Percentiles rank a stretch among this genome's conserved stretches.
Conservation (phyloP, 2,888 invertebrate genomes). For the Cistogaster globosa region DNA sequence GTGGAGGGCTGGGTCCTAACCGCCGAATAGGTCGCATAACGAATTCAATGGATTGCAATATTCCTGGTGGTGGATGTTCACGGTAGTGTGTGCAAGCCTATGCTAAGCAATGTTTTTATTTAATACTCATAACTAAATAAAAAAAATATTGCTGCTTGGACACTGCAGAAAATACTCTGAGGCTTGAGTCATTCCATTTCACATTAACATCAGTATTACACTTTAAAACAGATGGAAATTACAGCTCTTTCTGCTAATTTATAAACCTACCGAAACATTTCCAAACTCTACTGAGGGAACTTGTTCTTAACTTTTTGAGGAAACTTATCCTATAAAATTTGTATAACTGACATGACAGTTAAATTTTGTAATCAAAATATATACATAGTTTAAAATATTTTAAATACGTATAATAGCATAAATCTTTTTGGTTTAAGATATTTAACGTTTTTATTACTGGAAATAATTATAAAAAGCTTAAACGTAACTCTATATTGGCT, state of each 20-base stretch:
- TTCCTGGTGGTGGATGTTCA: constrained; percentile 74
- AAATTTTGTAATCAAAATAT: no score
- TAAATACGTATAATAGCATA: no score
- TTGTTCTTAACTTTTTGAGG: constrained; percentile 63
- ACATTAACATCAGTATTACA: constrained; percentile 3
- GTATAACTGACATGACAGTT: constrained; percentile 10
- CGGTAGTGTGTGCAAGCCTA: constrained; percentile 73
- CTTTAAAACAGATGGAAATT: constrained; percentile 14
- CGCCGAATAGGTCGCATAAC: constrained; percentile 73
- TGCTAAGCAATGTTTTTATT: constrained; percentile 37
- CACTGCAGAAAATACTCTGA: constrained; percentile 64
- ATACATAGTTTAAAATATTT: no score
- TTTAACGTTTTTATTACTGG: no score
- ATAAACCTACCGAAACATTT: constrained; percentile 72
- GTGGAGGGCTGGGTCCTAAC: constrained; percentile 75
- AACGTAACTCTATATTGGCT: no score
- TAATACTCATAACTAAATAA: not conserved
- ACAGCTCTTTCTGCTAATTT: constrained; percentile 45
- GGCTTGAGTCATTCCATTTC: not conserved
- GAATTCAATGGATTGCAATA: constrained; percentile 75
- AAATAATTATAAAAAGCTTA: no score
- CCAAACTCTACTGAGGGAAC: constrained; percentile 73
- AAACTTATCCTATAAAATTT: constrained; percentile 26
- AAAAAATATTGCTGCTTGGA: constrained; percentile 68
- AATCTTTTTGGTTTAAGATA: no score